Conservation (phyloP, 2,888 invertebrate genomes). For the Toxonevra muliebris region DNA sequence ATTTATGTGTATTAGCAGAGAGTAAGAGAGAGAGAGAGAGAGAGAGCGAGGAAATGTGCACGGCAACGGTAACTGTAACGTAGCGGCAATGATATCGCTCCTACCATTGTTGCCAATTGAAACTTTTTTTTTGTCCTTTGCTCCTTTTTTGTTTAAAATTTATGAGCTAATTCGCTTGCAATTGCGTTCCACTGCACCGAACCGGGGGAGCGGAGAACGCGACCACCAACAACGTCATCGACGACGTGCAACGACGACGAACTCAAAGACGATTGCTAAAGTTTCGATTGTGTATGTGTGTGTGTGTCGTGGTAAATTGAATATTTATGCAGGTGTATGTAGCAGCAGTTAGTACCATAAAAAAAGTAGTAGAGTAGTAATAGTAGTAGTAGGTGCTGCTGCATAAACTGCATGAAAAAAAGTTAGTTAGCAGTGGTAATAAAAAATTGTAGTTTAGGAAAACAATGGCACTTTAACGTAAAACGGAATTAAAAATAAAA, state of each 20-base stretch:
- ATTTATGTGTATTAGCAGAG: constrained; percentile 1
- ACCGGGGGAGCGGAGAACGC: not conserved
- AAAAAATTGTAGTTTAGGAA: too few species aligned
- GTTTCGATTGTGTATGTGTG: constrained; percentile 28
- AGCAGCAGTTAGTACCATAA: not conserved
- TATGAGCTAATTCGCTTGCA: constrained; percentile 34
- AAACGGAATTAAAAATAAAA: too few species aligned
- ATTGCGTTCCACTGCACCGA: not conserved
- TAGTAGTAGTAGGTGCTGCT: not conserved
- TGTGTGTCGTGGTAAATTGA: constrained; percentile 26
- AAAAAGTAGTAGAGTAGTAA: not conserved
- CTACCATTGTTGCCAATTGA: constrained; percentile 16
- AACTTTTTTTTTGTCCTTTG: not conserved
- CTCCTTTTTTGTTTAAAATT: constrained; percentile 30
- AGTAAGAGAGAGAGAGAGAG: too few species aligned
- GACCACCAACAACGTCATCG: not conserved
- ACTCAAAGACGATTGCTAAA: constrained; percentile 29
- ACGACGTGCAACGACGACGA: not conserved
- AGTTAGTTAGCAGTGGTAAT: too few species aligned
- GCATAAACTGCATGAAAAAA: not conserved
- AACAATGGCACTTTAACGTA: too few species aligned
- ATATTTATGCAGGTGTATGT: constrained; percentile 34
- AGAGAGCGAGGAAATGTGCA: too few species aligned
- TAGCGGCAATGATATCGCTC: not conserved
- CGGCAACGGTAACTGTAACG: not conserved